Evolutionary conservation across 2,888 invertebrate genomes (phyloP).

Genomic region (Neoscelio sp.): DNA sequence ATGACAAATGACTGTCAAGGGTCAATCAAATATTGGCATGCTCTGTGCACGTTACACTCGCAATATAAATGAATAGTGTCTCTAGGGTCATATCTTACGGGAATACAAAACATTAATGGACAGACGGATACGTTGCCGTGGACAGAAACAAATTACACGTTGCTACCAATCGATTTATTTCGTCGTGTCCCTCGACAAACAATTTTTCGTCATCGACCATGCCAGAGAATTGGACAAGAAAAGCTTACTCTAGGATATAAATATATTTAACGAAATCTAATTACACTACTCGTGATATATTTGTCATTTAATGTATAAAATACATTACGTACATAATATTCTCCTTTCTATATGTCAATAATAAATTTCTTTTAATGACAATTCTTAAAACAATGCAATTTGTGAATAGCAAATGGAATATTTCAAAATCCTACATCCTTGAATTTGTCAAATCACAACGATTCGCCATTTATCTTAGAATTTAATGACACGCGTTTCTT

Average conservation of each 20-base stretch:
- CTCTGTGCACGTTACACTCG: slow-evolving; percentile 70
- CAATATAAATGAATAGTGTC: slow-evolving; percentile 81
- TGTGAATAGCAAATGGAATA: no score
- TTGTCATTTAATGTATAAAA: background rate
- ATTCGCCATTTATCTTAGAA: background rate
- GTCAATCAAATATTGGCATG: slow-evolving; percentile 81
- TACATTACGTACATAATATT: background rate
- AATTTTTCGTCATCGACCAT: slow-evolving; percentile 61
- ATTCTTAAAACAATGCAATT: background rate
- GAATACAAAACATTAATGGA: slow-evolving; percentile 82
- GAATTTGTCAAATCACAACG: background rate
- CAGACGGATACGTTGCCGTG: slow-evolving; percentile 78
- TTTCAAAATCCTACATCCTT: background rate
- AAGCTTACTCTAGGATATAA: slow-evolving; percentile 38
- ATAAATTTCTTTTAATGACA: background rate
- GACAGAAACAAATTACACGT: slow-evolving; percentile 79
- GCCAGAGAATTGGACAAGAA: slow-evolving; percentile 38
- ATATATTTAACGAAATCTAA: slow-evolving; percentile 31
- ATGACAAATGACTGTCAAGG: slow-evolving; percentile 79
- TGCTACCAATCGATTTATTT: slow-evolving; percentile 80
- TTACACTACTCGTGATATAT: slow-evolving; percentile 1
- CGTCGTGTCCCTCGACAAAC: slow-evolving; percentile 67
- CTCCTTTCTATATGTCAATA: background rate
- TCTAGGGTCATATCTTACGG: slow-evolving; percentile 79
- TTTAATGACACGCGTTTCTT: slow-evolving; percentile 34